phyloP scores from a whole-genome alignment of 2,113 vertebrate species.

The Neotoma lepida region DNA sequence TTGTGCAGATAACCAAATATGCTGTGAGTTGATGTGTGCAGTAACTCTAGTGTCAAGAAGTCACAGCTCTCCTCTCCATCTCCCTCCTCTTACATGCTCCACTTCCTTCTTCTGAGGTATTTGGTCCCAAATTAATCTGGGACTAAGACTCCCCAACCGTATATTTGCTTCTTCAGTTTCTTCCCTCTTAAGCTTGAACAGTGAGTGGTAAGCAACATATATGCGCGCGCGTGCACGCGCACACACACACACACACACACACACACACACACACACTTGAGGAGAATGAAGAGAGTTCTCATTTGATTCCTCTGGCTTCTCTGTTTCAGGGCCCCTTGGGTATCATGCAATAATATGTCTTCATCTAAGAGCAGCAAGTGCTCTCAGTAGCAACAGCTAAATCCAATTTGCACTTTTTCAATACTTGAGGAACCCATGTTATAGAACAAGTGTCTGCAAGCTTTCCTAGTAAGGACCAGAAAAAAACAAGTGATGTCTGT shows the following conservation, averaged over 20 bases:
- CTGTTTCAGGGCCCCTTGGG: background rate
- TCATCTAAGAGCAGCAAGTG: background rate
- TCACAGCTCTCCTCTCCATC: background rate
- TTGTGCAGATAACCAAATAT: background rate
- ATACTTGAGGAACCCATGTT: background rate
- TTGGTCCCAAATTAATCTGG: background rate
- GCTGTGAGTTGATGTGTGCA: background rate
- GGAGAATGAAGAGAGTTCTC: slow-evolving; percentile 4
- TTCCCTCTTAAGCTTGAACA: background rate
- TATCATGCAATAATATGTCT: background rate
- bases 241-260: background rate
- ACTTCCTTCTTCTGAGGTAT: background rate
- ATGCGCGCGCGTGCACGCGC: background rate
- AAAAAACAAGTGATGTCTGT: background rate
- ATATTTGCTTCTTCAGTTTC: background rate
- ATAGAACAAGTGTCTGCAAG: slow-evolving; percentile 1
- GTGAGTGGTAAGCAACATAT: background rate
- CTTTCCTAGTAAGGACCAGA: background rate
- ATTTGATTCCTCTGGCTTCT: background rate
- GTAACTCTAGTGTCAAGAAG: background rate
- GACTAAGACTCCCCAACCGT: background rate
- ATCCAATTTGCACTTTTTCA: slow-evolving; percentile 29
- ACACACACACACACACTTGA: too few relatives aligned
- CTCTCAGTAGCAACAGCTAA: background rate
- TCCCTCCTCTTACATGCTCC: background rate